Evolutionary conservation across 2,888 invertebrate genomes (phyloP).

Genomic region (Xanthorhoe designata): DNA sequence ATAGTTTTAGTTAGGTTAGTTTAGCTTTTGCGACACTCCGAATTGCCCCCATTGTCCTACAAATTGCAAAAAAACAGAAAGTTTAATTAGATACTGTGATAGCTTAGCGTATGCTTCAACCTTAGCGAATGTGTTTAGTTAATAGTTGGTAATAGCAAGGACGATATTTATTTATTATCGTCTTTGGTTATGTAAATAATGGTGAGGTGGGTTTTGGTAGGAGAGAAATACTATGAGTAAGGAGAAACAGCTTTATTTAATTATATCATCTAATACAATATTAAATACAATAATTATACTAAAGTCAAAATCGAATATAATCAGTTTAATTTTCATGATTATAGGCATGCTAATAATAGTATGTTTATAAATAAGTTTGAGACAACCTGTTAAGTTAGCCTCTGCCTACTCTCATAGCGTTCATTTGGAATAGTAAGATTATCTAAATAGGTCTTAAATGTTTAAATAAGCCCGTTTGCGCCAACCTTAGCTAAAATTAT

Average conservation of each 20-base stretch:
- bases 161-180: too few species aligned
- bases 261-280: conserved; percentile 4
- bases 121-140: too few species aligned
- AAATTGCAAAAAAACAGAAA: too few species aligned
- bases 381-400: background rate
- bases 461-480: background rate
- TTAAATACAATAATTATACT: conserved; percentile 13
- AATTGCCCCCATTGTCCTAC: too few species aligned
- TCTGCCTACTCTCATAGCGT: background rate
- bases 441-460: background rate
- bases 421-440: background rate
- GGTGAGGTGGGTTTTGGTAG: background rate
- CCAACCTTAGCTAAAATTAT: background rate
- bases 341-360: conserved; percentile 11
- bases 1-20: too few species aligned
- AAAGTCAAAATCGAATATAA: conserved; percentile 20
- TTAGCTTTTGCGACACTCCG: too few species aligned
- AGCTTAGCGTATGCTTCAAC: too few species aligned
- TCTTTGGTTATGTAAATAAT: too few species aligned
- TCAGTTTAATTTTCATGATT: conserved; percentile 8
- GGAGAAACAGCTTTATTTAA: conserved; percentile 24
- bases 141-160: too few species aligned
- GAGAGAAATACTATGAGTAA: background rate
- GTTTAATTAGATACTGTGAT: too few species aligned
- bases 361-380: conserved; percentile 1